Percentiles rank a stretch among this genome's conserved stretches.
These are phyloP conservation scores for Prinia subflava DNA, from an alignment of 2,113 vertebrate genomes.

Conservation along the genomic window DNA sequence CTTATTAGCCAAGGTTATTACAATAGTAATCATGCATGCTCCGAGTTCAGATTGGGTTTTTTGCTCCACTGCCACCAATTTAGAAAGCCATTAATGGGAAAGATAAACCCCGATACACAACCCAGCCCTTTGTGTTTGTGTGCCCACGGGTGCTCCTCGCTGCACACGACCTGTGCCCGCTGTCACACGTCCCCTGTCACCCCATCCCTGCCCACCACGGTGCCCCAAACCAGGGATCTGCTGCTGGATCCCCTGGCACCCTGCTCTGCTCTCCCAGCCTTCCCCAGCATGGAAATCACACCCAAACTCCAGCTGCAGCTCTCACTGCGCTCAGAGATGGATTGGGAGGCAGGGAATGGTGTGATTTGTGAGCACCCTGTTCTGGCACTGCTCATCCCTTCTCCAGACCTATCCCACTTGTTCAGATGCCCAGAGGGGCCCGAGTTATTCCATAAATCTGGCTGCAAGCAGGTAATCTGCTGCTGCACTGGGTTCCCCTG, in stretches of 20 bases:
- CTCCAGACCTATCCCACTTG: rapidly evolving
- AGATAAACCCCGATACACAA: slow-evolving; percentile 67
- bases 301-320: not conserved
- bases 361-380: not conserved
- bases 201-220: rapidly evolving
- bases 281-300: rapidly evolving
- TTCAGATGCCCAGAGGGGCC: not conserved
- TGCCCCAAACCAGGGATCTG: not conserved
- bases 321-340: rapidly evolving
- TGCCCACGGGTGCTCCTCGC: not conserved
- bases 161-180: not conserved
- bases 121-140: slow-evolving; percentile 1
- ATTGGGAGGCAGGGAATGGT: not conserved
- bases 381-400: not conserved
- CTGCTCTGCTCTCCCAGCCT: not conserved
- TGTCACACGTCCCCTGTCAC: rapidly evolving
- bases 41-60: slow-evolving; percentile 77
- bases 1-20: slow-evolving; percentile 84
- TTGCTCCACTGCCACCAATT: slow-evolving; percentile 82
- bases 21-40: slow-evolving; percentile 81
- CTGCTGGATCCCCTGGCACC: not conserved
- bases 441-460: not conserved
- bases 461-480: not conserved
- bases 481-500: not conserved
- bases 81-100: slow-evolving; percentile 75